Evolutionary conservation across 2,888 invertebrate species (phyloP).

Genomic region (Amphipoea lucens): DNA sequence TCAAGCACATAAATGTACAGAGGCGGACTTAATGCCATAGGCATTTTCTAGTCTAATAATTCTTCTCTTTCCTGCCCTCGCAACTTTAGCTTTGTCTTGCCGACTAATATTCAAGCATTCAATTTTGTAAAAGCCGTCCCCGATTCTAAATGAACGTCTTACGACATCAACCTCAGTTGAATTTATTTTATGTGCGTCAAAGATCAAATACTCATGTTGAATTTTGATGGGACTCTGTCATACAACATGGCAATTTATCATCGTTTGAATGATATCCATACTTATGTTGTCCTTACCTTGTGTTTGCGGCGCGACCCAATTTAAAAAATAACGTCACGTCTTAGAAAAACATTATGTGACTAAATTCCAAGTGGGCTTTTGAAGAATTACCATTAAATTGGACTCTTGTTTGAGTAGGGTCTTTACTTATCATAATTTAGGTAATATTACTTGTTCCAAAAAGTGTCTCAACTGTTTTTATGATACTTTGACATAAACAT

Average conservation of each 20-base stretch:
- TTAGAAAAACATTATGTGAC: conserved; percentile 66
- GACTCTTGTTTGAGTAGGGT: conserved; percentile 44
- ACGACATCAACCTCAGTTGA: conserved; percentile 74
- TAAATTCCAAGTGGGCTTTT: conserved; percentile 39
- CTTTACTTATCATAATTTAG: conserved; percentile 37
- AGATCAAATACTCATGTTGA: conserved; percentile 85
- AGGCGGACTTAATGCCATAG: no score
- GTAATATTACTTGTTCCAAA: conserved; percentile 21
- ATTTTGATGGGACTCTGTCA: conserved; percentile 82
- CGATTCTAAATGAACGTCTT: conserved; percentile 74
- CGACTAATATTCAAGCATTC: conserved; percentile 44
- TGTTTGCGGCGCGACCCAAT: conserved; percentile 78
- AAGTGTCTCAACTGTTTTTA: conserved; percentile 21
- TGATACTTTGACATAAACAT: conserved; percentile 14
- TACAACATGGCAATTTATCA: conserved; percentile 81
- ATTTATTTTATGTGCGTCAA: conserved; percentile 82
- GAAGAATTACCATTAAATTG: conserved; percentile 52
- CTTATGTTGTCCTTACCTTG: conserved; percentile 84
- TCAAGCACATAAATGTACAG: no score
- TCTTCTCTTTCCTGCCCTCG: background rate
- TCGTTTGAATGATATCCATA: conserved; percentile 82
- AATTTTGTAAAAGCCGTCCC: conserved; percentile 73
- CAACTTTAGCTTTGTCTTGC: background rate
- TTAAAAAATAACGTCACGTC: conserved; percentile 71
- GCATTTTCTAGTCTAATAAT: no score